A percentile compares a stretch with the other conserved stretches of the same genome.
These are phyloP conservation scores for Sturnira hondurensis DNA, from an alignment of 2,113 vertebrate species.

Conservation along the genomic window DNA sequence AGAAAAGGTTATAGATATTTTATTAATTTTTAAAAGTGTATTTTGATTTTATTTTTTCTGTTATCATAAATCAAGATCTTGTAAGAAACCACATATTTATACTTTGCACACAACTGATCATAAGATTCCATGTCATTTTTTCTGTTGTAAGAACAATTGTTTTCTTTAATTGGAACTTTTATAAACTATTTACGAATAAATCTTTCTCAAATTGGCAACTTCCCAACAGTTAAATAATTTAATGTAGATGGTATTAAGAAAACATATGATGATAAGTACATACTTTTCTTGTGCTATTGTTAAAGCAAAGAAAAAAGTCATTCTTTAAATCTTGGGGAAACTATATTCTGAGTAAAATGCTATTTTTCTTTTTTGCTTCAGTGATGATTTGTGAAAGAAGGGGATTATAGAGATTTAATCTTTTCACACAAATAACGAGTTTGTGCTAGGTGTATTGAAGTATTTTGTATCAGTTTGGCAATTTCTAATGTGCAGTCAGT, in stretches of 20 bases:
- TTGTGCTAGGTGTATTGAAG: neutral
- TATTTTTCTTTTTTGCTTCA: neutral
- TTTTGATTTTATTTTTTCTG: no score
- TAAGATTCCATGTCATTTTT: neutral
- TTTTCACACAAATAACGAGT: constrained; percentile 33
- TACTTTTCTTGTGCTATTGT: neutral
- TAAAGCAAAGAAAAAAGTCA: neutral
- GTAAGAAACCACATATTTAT: neutral
- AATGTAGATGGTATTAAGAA: neutral
- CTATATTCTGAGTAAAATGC: neutral
- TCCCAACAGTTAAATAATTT: neutral
- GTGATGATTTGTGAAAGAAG: neutral
- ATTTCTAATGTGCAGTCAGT: constrained; percentile 43
- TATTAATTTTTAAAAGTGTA: neutral
- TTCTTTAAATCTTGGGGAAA: neutral
- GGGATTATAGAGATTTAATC: neutral
- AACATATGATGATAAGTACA: neutral
- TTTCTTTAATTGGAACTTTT: neutral
- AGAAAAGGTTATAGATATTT: neutral
- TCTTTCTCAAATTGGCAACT: neutral
- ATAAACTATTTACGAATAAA: neutral
- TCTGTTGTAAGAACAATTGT: neutral
- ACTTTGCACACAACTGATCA: neutral
- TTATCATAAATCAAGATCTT: neutral
- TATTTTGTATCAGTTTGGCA: neutral